Base-by-base conservation (phyloP, 2,113 vertebrate species). In the Fukomys damarensis region DNA sequence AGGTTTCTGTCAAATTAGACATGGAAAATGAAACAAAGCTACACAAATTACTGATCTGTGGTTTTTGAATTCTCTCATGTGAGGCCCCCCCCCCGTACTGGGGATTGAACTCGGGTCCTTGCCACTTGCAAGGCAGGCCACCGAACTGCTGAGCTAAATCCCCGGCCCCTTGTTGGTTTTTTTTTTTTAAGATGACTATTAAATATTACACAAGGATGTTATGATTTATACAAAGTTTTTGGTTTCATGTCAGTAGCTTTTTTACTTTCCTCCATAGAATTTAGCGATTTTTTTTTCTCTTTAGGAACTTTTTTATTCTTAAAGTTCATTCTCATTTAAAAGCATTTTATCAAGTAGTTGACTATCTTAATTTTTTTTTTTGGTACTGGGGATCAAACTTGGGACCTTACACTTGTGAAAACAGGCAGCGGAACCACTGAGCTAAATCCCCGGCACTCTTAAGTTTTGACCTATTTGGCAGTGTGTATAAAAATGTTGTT, bases 1-100 rank as follows among this genome's bases (percentile, higher is more conserved):
- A 97, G 95, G 63, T 93, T 95, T 97, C 58, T 94, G 79, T 96
- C 86, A 93, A 80, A 96, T 97, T 90, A 94, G 91, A 95, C 86
- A 84, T 93, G 96, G 96, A 89, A 94, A 93, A 93, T 94, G 95
- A 97, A 96, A 93, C 81, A 94, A 32, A 90, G 81, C 77, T 93
- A 79, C 49, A 56, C 59, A 96, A 74, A 84, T 96, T 70, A 86
- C 82, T 96, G 72, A 94, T 87, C 72, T 96, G 3, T 88, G 90
- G 56, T 92, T 96, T 95, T 90, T 82, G 63, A 85, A 30, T 52
- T 92, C 52, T n/a, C 12, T n/a, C 5, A 80, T 58, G 68, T n/a
- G n/a, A n/a, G n/a, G n/a, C n/a, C n/a, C n/a, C n/a, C n/a, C n/a
- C n/a, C n/a, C n/a, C n/a, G n/a, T n/a, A n/a, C n/a, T n/a, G n/a